Conservation (phyloP, 1,140 invertebrate genomes). For the Homalodisca vitripennis region DNA sequence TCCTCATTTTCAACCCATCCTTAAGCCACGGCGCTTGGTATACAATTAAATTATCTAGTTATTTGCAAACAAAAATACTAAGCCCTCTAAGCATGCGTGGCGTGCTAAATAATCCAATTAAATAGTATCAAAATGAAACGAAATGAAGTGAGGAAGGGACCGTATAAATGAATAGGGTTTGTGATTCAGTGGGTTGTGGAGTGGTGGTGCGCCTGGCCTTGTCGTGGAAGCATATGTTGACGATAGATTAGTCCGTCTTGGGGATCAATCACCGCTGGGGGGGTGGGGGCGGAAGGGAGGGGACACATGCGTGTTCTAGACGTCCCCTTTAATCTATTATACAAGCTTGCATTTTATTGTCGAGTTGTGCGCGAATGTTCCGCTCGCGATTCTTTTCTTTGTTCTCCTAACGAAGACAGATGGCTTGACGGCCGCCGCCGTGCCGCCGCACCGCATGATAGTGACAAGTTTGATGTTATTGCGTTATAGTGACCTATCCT, state of each 20-base stretch:
- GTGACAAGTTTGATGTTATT: no score
- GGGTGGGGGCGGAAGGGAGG: not conserved
- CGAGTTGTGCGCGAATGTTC: slow-evolving; percentile 11
- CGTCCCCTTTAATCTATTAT: slow-evolving; percentile 25
- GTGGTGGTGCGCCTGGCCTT: not conserved
- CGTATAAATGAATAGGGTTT: slow-evolving; percentile 1
- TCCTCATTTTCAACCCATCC: no score
- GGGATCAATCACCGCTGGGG: slow-evolving; percentile 1
- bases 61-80: no score
- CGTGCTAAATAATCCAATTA: no score
- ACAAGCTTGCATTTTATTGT: slow-evolving; percentile 20
- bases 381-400: slow-evolving; percentile 10
- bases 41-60: no score
- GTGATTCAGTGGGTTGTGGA: slow-evolving; percentile 6
- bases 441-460: no score
- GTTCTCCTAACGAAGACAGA: no score
- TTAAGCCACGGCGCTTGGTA: no score
- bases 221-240: slow-evolving; percentile 24
- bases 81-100: no score
- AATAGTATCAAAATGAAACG: slow-evolving; percentile 2
- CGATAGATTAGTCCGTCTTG: slow-evolving; percentile 24
- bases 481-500: no score
- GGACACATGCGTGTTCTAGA: slow-evolving; percentile 17
- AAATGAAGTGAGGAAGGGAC: slow-evolving; percentile 22
- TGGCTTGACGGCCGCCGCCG: no score